phyloP scores from a whole-genome alignment of 2,888 invertebrate genomes.

The Cantharis lateralis region DNA sequence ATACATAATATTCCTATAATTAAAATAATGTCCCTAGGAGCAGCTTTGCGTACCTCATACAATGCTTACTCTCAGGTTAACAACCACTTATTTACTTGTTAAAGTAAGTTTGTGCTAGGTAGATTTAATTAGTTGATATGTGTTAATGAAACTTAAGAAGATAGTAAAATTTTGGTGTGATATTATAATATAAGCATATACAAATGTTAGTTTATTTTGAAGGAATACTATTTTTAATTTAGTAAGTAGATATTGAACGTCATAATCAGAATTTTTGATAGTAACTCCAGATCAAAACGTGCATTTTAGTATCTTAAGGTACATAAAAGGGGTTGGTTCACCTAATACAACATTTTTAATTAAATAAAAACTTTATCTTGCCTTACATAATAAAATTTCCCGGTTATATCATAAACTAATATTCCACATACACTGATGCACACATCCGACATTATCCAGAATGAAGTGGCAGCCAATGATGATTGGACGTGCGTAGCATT shows the following conservation, averaged over 20 bases:
- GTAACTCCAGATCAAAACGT: not conserved
- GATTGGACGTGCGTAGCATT: conserved; percentile 57
- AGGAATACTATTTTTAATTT: not conserved
- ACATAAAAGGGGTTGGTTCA: not conserved
- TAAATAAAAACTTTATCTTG: conserved; percentile 18
- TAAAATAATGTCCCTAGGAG: too few species aligned
- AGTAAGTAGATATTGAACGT: not conserved
- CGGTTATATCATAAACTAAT: conserved; percentile 52
- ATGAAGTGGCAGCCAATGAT: conserved; percentile 56
- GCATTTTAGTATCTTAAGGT: too few species aligned
- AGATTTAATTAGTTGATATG: too few species aligned
- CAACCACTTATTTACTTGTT: not conserved
- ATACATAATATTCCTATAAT: too few species aligned
- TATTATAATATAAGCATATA: too few species aligned
- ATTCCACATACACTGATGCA: conserved; percentile 38
- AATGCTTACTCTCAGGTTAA: too few species aligned
- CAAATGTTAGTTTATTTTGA: not conserved
- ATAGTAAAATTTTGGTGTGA: too few species aligned
- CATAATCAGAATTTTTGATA: not conserved
- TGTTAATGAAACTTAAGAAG: too few species aligned
- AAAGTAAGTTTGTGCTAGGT: not conserved
- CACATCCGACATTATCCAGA: conserved; percentile 50
- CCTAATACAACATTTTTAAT: conserved; percentile 15
- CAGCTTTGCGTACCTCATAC: too few species aligned
- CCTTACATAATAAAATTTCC: conserved; percentile 51